A percentile compares a stretch with the other conserved stretches of the same genome.
Evolutionary conservation across 2,888 invertebrate genomes (phyloP).

Genomic region (Ptycholaimellus sp.): DNA sequence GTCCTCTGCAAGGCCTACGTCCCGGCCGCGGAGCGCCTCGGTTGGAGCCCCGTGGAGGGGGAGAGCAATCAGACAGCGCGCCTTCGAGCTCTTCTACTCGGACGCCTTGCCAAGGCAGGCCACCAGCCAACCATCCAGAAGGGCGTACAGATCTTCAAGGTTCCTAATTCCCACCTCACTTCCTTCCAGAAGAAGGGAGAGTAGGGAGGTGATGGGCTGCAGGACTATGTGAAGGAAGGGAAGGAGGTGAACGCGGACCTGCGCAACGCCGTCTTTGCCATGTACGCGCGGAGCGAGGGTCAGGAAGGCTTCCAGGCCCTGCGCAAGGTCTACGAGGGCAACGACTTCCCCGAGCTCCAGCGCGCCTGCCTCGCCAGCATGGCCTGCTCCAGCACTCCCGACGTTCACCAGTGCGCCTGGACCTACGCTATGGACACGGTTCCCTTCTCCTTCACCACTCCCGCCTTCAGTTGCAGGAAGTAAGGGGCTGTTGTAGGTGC

Average conservation of each 20-base stretch:
- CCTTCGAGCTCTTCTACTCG: conserved; percentile 12
- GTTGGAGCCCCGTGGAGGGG: conserved; percentile 13
- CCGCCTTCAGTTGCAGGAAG: background rate
- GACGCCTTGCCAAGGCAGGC: conserved; percentile 13
- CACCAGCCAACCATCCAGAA: conserved; percentile 13
- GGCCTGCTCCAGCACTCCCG: too few relatives aligned
- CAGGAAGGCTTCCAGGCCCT: conserved; percentile 11
- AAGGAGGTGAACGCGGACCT: conserved; percentile 15
- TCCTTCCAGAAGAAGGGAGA: too few relatives aligned
- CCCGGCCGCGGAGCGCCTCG: conserved; percentile 14
- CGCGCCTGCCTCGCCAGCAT: too few relatives aligned
- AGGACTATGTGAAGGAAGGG: conserved; percentile 11
- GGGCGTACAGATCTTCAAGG: background rate
- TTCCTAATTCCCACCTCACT: too few relatives aligned
- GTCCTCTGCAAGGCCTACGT: conserved; percentile 13
- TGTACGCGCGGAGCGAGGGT: conserved; percentile 11
- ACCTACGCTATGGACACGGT: too few relatives aligned
- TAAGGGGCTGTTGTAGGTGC: conserved; percentile 9
- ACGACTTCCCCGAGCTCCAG: too few relatives aligned
- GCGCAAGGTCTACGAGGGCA: conserved; percentile 13
- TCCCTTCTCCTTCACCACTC: background rate
- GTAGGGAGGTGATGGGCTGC: conserved; percentile 12
- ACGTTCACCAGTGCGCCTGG: too few relatives aligned
- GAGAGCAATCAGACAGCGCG: conserved; percentile 13
- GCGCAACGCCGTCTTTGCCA: conserved; percentile 10